These are phyloP conservation scores for Etheostoma nigrum DNA, from an alignment of 2,797 vertebrate species.

Conservation along the genomic window DNA sequence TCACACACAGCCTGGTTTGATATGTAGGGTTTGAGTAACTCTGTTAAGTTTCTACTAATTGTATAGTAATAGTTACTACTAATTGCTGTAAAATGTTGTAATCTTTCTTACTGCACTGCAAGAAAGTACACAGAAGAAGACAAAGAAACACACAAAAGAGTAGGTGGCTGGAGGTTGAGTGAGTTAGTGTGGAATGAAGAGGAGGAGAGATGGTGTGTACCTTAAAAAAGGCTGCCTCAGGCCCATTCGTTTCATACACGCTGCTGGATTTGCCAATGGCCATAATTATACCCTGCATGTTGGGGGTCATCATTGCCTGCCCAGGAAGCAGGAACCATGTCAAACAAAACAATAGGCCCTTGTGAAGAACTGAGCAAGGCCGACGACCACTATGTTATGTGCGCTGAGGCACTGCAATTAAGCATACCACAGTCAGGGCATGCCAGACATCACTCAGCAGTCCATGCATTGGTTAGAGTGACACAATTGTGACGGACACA, in stretches of 20 bases:
- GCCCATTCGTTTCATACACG: slow-evolving; percentile 98
- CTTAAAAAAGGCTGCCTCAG: slow-evolving; percentile 99
- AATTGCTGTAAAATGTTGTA: background rate
- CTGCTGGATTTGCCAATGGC: slow-evolving; percentile 98
- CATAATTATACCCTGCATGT: slow-evolving; percentile 99
- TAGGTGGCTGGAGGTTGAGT: slow-evolving; percentile 19
- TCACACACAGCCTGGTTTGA: too few species aligned
- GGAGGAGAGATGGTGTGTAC: slow-evolving; percentile 85
- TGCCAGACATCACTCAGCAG: slow-evolving; percentile 66
- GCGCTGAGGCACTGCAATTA: slow-evolving; percentile 40
- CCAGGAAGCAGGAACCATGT: slow-evolving; percentile 84
- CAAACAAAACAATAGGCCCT: slow-evolving; percentile 78
- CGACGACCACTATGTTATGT: slow-evolving; percentile 45
- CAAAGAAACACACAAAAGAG: slow-evolving; percentile 11
- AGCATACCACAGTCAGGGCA: slow-evolving; percentile 62
- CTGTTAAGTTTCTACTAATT: background rate
- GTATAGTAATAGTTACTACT: background rate
- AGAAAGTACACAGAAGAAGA: slow-evolving; percentile 16
- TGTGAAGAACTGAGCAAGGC: slow-evolving; percentile 45
- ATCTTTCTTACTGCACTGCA: background rate
- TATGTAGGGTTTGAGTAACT: background rate
- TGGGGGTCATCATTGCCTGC: slow-evolving; percentile 99
- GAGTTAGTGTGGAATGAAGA: slow-evolving; percentile 40
- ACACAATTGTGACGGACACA: slow-evolving; percentile 55
- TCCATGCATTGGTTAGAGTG: slow-evolving; percentile 75